These are phyloP conservation scores for Magallana ariakensis DNA, from an alignment of 1,140 invertebrate species.

Conservation along the genomic window DNA sequence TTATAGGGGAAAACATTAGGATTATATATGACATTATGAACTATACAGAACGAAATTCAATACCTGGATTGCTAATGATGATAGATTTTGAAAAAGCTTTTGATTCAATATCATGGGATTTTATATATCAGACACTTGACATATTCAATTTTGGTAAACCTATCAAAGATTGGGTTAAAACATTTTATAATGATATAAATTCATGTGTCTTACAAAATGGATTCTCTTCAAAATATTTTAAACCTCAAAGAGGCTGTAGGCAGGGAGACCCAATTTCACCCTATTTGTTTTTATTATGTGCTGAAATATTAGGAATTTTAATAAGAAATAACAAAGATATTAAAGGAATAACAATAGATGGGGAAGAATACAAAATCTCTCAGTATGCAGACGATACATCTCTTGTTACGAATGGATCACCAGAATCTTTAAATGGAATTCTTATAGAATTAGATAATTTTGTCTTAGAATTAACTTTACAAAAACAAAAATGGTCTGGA, in stretches of 20 bases:
- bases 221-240: not conserved
- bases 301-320: too few relatives aligned
- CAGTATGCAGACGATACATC: not conserved
- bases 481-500: not conserved
- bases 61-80: not conserved
- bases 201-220: not conserved
- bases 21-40: not conserved
- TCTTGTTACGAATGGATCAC: too few relatives aligned
- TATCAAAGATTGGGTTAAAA: not conserved
- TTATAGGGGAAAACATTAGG: too few relatives aligned
- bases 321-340: not conserved
- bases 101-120: not conserved
- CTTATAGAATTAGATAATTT: not conserved
- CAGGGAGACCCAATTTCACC: too few relatives aligned
- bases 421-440: not conserved
- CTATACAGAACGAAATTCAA: not conserved
- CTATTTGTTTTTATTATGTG: too few relatives aligned
- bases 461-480: not conserved
- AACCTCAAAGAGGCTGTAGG: too few relatives aligned
- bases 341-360: not conserved
- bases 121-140: not conserved
- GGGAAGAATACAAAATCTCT: not conserved
- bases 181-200: not conserved
- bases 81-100: slow-evolving; percentile 9
- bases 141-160: too few relatives aligned